Evolutionary conservation across 2,113 vertebrate genomes (phyloP).

Genomic region (Hemibagrus wyckioides): DNA sequence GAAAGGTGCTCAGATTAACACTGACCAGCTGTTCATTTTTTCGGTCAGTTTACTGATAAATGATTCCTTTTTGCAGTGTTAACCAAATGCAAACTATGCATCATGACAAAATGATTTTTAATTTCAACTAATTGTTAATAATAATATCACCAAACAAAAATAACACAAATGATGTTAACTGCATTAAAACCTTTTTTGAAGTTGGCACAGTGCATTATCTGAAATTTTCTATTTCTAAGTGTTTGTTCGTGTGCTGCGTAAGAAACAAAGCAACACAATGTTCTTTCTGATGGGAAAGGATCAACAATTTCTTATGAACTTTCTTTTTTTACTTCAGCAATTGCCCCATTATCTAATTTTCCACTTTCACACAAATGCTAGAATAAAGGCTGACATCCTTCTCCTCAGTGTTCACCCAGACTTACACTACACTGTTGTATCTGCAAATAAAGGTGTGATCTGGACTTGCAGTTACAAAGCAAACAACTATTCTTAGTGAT

Average conservation of each 20-base stretch:
- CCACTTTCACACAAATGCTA: background rate
- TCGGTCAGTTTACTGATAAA: background rate
- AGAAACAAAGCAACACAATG: background rate
- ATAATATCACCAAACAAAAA: background rate
- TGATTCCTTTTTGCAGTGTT: background rate
- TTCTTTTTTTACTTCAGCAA: background rate
- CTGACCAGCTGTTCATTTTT: background rate
- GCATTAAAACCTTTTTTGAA: background rate
- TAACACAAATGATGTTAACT: background rate
- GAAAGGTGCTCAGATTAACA: background rate
- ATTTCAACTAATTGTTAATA: background rate
- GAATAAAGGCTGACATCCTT: background rate
- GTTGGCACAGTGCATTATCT: background rate
- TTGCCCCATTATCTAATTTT: background rate
- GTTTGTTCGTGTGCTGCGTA: background rate
- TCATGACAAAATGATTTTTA: background rate
- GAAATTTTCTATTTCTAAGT: background rate
- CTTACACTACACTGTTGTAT: background rate
- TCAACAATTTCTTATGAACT: background rate
- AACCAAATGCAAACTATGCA: background rate
- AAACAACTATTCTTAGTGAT: background rate
- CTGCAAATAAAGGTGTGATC: background rate
- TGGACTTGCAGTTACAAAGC: background rate
- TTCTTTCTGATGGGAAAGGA: background rate
- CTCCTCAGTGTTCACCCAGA: background rate